Evolutionary conservation across 2,888 invertebrate genomes (phyloP).

Genomic region (Epinotia demarniana): DNA sequence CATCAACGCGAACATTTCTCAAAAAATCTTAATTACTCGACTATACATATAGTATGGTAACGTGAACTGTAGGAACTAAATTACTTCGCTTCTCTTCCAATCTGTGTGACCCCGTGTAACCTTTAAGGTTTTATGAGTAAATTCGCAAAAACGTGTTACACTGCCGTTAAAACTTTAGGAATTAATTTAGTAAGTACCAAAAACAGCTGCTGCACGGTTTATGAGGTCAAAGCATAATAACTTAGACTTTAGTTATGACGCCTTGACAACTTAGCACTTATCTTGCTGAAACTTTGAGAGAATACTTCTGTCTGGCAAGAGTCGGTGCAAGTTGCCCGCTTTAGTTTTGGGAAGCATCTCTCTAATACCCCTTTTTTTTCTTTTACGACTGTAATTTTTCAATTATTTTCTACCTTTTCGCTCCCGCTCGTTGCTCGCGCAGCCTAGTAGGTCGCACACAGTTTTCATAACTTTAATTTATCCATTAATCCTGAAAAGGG

Average conservation of each 20-base stretch:
- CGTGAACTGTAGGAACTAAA: too few species aligned
- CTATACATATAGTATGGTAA: too few species aligned
- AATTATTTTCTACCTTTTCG: too few species aligned
- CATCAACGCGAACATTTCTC: too few species aligned
- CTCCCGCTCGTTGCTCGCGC: too few species aligned
- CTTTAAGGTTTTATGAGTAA: conserved; percentile 6
- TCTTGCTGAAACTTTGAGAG: conserved; percentile 43
- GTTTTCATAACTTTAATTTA: too few species aligned
- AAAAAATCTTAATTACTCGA: too few species aligned
- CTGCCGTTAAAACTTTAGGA: conserved; percentile 18
- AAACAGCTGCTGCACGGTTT: conserved; percentile 19
- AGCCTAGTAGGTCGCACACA: too few species aligned
- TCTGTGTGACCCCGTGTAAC: neutral
- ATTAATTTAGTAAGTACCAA: conserved; percentile 14
- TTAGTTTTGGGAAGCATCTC: neutral
- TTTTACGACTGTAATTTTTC: too few species aligned
- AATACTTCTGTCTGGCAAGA: neutral
- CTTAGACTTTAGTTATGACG: conserved; percentile 30
- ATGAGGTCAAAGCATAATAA: conserved; percentile 28
- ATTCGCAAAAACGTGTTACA: conserved; percentile 7
- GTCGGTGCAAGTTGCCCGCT: conserved; percentile 1
- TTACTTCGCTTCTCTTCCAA: neutral
- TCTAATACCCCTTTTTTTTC: neutral
- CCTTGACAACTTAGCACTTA: conserved; percentile 42
- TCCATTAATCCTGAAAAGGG: too few species aligned